Conservation (phyloP, 1,140 invertebrate genomes). For the Arctopsyche grandis region DNA sequence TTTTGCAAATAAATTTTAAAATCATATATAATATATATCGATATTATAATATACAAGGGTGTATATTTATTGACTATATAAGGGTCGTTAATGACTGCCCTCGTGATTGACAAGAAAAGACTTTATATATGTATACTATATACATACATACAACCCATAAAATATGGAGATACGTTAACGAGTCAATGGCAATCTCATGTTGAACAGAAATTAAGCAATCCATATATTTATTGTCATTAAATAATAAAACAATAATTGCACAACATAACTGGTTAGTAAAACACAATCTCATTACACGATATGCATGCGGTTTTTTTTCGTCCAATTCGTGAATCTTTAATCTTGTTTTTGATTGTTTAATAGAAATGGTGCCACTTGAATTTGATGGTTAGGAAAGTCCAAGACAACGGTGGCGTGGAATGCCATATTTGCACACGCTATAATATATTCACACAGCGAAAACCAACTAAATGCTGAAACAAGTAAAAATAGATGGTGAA, state of each 20-base stretch:
- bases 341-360: slow-evolving; percentile 37
- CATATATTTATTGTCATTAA: slow-evolving; percentile 9
- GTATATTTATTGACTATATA: too few species aligned
- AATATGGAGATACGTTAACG: too few species aligned
- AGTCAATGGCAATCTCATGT: too few species aligned
- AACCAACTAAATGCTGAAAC: slow-evolving; percentile 91
- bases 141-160: too few species aligned
- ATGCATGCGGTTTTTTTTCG: slow-evolving; percentile 10
- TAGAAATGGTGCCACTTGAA: slow-evolving; percentile 73
- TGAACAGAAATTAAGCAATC: too few species aligned
- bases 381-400: slow-evolving; percentile 84
- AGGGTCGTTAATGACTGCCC: too few species aligned
- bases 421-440: slow-evolving; percentile 90
- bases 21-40: too few species aligned
- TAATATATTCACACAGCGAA: slow-evolving; percentile 90
- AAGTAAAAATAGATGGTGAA: slow-evolving; percentile 25
- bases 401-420: slow-evolving; percentile 88
- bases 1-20: too few species aligned
- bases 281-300: neutral
- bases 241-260: slow-evolving; percentile 15
- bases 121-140: too few species aligned
- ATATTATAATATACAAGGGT: too few species aligned
- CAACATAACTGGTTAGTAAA: neutral
- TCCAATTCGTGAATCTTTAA: neutral
- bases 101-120: too few species aligned